Percentiles rank a stretch among this genome's conserved stretches.
Evolutionary conservation across 1,140 invertebrate genomes (phyloP).

Genomic region (Drosophila cardini): DNA sequence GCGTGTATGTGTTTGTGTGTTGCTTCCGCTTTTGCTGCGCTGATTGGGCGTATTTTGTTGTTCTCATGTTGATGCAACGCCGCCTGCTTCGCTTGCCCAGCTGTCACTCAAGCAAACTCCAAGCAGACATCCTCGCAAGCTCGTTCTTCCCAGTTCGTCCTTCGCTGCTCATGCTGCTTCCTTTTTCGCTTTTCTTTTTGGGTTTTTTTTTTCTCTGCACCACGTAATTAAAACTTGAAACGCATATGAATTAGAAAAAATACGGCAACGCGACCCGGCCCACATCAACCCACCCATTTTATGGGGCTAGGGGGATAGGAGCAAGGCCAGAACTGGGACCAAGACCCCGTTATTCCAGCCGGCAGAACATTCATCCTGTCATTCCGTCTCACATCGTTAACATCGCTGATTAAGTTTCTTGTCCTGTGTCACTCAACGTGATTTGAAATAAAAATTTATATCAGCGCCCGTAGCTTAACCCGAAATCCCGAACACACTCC

Average conservation of each 20-base stretch:
- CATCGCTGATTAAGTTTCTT: slow-evolving; percentile 83
- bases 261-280: slow-evolving; percentile 63
- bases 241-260: slow-evolving; percentile 83
- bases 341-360: neutral
- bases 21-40: slow-evolving; percentile 65
- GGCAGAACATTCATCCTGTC: slow-evolving; percentile 34
- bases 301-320: slow-evolving; percentile 32
- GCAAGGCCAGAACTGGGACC: slow-evolving; percentile 11
- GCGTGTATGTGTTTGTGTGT: slow-evolving; percentile 49
- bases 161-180: slow-evolving; percentile 3
- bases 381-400: slow-evolving; percentile 78
- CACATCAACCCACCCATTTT: slow-evolving; percentile 48
- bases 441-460: slow-evolving; percentile 78
- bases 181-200: slow-evolving; percentile 59
- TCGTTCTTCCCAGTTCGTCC: slow-evolving; percentile 27
- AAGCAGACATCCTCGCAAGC: slow-evolving; percentile 45
- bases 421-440: slow-evolving; percentile 81
- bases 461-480: slow-evolving; percentile 39
- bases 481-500: neutral
- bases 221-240: slow-evolving; percentile 83
- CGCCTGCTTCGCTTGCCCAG: slow-evolving; percentile 24
- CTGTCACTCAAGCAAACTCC: slow-evolving; percentile 61
- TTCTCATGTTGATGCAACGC: slow-evolving; percentile 70
- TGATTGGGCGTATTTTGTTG: slow-evolving; percentile 83
- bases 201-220: slow-evolving; percentile 62